Evolutionary conservation across 2,797 vertebrate genomes (phyloP).

Genomic region (Margarornis squamiger): DNA sequence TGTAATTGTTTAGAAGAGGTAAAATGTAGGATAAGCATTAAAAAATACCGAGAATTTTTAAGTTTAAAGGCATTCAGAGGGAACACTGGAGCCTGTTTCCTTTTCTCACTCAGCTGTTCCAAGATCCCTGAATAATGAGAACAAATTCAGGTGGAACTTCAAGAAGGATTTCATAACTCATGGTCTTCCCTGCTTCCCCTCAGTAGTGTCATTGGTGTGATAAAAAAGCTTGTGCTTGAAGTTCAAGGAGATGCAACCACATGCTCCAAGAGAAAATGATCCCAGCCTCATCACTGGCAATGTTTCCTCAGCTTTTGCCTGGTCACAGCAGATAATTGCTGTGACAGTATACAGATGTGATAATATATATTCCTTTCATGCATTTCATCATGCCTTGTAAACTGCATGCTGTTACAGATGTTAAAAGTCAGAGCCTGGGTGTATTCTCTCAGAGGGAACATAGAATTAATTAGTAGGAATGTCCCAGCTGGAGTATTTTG

Average conservation of each 20-base stretch:
- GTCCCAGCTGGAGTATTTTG: not conserved
- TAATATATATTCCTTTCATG: not conserved
- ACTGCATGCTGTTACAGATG: not conserved
- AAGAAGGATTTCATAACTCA: not conserved
- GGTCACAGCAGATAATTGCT: not conserved
- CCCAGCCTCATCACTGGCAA: not conserved
- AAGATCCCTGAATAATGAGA: not conserved
- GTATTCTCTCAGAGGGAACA: not conserved
- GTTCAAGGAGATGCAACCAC: not conserved
- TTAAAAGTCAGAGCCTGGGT: not conserved
- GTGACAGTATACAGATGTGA: not conserved
- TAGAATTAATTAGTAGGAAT: not conserved
- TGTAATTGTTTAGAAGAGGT: not conserved
- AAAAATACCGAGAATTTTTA: not conserved
- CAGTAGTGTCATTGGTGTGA: not conserved
- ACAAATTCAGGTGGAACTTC: not conserved
- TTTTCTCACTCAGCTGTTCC: not conserved
- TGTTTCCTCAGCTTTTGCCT: not conserved
- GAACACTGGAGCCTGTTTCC: not conserved
- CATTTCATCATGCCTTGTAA: slow-evolving; percentile 2
- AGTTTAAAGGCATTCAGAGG: not conserved
- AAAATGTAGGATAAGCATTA: not conserved
- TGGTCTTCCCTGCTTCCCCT: not conserved
- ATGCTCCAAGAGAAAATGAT: not conserved
- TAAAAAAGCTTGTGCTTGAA: not conserved